These are phyloP conservation scores for Lophochroa leadbeateri DNA, from an alignment of 2,113 vertebrate genomes.

Conservation along the genomic window DNA sequence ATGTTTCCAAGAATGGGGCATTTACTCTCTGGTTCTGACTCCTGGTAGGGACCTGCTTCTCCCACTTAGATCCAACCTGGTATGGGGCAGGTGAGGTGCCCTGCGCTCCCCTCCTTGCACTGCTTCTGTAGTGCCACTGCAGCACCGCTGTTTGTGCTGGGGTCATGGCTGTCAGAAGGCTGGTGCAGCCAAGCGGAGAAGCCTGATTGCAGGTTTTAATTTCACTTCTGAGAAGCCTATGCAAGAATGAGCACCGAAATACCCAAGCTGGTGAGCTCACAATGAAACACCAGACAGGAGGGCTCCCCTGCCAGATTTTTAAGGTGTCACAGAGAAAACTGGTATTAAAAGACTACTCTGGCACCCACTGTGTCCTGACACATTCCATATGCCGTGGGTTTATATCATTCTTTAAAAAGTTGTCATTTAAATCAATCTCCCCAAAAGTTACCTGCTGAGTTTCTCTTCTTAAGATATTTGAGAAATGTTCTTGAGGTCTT, in stretches of 20 bases:
- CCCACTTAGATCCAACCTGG: too few species aligned
- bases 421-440: neutral
- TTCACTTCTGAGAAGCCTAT: neutral
- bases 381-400: neutral
- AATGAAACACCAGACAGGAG: neutral
- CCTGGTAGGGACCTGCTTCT: neutral
- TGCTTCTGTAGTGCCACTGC: fast-evolving
- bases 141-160: fast-evolving
- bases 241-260: neutral
- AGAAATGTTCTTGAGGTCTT: neutral
- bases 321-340: neutral
- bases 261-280: neutral
- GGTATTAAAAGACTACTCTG: neutral
- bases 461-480: neutral
- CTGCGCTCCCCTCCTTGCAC: fast-evolving
- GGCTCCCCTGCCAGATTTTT: neutral
- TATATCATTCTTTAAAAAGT: neutral
- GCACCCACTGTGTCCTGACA: neutral
- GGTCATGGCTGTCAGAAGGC: fast-evolving
- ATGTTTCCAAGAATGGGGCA: fast-evolving
- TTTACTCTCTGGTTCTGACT: neutral
- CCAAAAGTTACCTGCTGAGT: neutral
- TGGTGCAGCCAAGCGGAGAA: neutral
- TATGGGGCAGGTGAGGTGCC: fast-evolving
- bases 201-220: neutral